Conservation (phyloP, 2,888 invertebrate species). For the Cerastoderma edule region DNA sequence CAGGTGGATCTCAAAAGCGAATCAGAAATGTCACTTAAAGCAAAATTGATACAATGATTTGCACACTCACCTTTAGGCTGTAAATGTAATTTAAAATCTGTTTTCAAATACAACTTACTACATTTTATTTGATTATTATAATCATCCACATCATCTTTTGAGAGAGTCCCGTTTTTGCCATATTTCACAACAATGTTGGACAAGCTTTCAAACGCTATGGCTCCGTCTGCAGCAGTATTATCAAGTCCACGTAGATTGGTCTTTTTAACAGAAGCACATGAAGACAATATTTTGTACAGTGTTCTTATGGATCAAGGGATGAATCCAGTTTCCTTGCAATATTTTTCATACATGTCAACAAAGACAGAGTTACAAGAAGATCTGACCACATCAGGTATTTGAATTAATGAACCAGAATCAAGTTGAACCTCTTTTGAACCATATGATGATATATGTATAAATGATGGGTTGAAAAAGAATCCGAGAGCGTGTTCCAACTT, state of each 20-base stretch:
- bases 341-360: too few species aligned
- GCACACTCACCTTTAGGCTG: background rate
- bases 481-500: too few species aligned
- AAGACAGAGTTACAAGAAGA: too few species aligned
- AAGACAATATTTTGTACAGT: background rate
- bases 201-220: background rate
- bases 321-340: too few species aligned
- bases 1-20: background rate
- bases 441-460: too few species aligned
- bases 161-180: background rate
- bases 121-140: background rate
- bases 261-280: background rate
- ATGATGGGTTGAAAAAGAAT: too few species aligned
- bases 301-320: too few species aligned
- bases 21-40: background rate
- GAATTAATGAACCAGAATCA: too few species aligned
- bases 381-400: too few species aligned
- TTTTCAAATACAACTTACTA: conserved; percentile 1
- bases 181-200: background rate
- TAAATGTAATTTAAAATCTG: background rate
- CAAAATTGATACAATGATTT: background rate
- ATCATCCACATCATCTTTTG: too few species aligned
- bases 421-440: too few species aligned
- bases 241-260: background rate
- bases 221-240: background rate